A percentile compares a stretch with the other conserved stretches of the same genome.
These are phyloP conservation scores for Neodiprion lecontei DNA, from an alignment of 1,140 invertebrate species.

Conservation along the genomic window DNA sequence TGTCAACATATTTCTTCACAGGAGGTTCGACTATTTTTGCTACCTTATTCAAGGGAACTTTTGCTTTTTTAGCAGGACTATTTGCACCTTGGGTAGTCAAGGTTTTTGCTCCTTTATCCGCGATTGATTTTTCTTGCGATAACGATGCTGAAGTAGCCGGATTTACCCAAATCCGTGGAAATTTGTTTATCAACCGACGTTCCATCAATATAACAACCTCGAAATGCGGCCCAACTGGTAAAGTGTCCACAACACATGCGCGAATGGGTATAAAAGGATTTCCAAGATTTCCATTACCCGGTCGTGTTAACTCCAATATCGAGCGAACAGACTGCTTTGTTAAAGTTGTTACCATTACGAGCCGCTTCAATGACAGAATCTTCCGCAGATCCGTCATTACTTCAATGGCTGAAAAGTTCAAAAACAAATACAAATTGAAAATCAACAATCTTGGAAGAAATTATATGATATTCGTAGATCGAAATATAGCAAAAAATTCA, in stretches of 20 bases:
- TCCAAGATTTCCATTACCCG: conserved; percentile 41
- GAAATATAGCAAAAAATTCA: conserved; percentile 20
- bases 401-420: conserved; percentile 47
- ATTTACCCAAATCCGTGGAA: conserved; percentile 31
- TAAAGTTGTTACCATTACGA: conserved; percentile 57
- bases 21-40: neutral
- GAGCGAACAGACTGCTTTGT: conserved; percentile 58
- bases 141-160: conserved; percentile 27
- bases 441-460: neutral
- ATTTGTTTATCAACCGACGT: conserved; percentile 46
- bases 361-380: conserved; percentile 46
- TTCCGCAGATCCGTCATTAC: conserved; percentile 52
- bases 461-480: neutral
- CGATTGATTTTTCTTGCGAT: conserved; percentile 26
- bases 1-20: conserved; percentile 17
- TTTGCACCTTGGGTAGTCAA: neutral
- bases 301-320: conserved; percentile 55
- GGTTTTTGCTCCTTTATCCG: conserved; percentile 13
- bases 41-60: neutral
- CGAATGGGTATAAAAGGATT: conserved; percentile 54
- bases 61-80: conserved; percentile 16
- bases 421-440: neutral
- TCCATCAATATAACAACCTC: conserved; percentile 57
- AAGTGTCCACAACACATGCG: conserved; percentile 54
- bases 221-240: conserved; percentile 52